These are phyloP conservation scores for Holcopasites calliopsidis DNA, from an alignment of 1,140 invertebrate species.

Conservation along the genomic window DNA sequence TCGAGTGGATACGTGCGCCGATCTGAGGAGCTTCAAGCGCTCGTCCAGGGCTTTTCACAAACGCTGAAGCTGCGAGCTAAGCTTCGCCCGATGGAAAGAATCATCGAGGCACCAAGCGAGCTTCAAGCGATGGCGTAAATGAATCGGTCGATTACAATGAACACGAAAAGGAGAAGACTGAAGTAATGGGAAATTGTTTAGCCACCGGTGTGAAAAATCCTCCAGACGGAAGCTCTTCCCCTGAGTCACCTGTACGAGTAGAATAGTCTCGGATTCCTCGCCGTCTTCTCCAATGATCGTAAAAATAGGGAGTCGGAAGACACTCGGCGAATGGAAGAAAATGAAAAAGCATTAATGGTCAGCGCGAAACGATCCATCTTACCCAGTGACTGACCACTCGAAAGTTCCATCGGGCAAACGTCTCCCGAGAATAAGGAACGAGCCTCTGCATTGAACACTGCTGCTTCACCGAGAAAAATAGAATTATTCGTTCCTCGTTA, in stretches of 20 bases:
- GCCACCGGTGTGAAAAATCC: too few relatives aligned
- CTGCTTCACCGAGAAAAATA: too few relatives aligned
- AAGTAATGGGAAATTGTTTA: too few relatives aligned
- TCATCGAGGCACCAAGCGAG: neutral
- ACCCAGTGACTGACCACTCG: conserved; percentile 43
- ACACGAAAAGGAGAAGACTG: neutral
- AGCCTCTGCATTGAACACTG: too few relatives aligned
- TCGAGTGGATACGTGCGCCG: conserved; percentile 39
- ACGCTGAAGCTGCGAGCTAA: conserved; percentile 38
- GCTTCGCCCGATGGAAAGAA: neutral
- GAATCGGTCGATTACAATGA: neutral
- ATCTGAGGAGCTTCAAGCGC: conserved; percentile 35
- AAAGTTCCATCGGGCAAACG: conserved; percentile 9
- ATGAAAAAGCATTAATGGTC: conserved; percentile 55
- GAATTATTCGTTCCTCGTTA: too few relatives aligned
- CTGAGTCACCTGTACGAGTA: too few relatives aligned
- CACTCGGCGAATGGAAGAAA: conserved; percentile 44
- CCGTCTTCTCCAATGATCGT: too few relatives aligned
- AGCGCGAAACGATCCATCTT: conserved; percentile 48
- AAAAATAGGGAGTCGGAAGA: conserved; percentile 32
- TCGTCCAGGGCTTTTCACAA: neutral
- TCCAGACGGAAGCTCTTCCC: too few relatives aligned
- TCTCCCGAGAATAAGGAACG: too few relatives aligned
- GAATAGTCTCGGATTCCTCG: too few relatives aligned
- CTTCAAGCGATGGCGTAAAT: neutral